phyloP scores from a whole-genome alignment of 2,797 vertebrate genomes.

The Chelidonichthys spinosus region DNA sequence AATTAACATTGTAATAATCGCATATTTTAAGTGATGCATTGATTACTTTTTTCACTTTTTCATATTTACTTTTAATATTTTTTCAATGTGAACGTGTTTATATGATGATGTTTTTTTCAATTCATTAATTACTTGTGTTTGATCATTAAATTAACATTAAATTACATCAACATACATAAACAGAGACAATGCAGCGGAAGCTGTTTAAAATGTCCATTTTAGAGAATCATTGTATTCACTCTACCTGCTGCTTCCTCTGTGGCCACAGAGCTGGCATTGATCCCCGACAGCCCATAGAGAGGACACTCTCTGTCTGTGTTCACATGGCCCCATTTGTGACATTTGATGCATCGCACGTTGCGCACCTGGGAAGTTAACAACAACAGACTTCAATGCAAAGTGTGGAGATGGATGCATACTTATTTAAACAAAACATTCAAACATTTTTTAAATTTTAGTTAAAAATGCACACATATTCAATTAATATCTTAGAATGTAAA shows the following conservation, averaged over 20 bases:
- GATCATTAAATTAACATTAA: background rate
- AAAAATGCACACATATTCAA: background rate
- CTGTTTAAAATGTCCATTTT: background rate
- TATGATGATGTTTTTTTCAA: background rate
- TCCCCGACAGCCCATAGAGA: constrained; percentile 96
- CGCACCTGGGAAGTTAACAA: constrained; percentile 86
- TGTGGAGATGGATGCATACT: background rate
- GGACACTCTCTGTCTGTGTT: constrained; percentile 99
- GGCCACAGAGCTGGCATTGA: constrained; percentile 94
- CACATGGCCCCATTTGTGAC: constrained; percentile 99
- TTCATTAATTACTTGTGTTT: background rate
- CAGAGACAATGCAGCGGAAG: background rate
- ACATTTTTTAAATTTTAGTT: background rate
- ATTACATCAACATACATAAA: background rate
- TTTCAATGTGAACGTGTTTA: background rate
- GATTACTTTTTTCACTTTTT: background rate
- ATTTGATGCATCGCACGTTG: constrained; percentile 98
- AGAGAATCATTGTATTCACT: constrained; percentile 16
- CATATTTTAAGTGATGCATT: background rate
- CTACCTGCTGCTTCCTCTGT: constrained; percentile 94
- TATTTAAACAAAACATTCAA: background rate
- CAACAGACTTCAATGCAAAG: constrained; percentile 16
- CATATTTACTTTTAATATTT: background rate
- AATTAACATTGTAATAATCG: background rate
- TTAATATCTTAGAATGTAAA: background rate